These are phyloP conservation scores for Anomalospiza imberbis DNA, from an alignment of 2,797 vertebrate genomes.

Conservation along the genomic window DNA sequence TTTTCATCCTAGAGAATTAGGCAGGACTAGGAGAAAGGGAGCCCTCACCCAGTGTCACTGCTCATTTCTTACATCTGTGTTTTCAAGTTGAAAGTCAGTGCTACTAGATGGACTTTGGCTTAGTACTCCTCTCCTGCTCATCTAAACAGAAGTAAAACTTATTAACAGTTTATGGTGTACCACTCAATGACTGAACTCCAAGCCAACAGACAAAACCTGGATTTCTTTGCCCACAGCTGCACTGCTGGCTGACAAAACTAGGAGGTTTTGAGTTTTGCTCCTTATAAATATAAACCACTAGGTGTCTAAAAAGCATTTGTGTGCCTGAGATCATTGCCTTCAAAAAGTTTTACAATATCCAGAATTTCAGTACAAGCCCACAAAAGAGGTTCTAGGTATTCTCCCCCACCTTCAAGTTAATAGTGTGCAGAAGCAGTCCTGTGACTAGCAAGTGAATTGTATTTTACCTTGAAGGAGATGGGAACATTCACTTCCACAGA, in stretches of 20 bases:
- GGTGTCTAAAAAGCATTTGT: background rate
- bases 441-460: background rate
- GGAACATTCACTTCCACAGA: background rate
- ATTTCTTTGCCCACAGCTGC: background rate
- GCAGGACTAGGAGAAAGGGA: background rate
- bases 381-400: background rate
- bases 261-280: background rate
- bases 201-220: background rate
- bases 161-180: background rate
- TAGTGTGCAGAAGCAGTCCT: background rate
- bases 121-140: background rate
- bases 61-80: background rate
- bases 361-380: background rate
- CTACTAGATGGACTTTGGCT: background rate
- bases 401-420: background rate
- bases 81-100: background rate
- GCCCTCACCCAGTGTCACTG: background rate
- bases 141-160: background rate
- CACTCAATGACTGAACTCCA: background rate
- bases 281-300: background rate
- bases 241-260: background rate
- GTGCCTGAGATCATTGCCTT: background rate
- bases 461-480: background rate
- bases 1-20: background rate
- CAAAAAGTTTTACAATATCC: background rate